A percentile compares a stretch with the other conserved stretches of the same genome.
These are phyloP conservation scores for Dorcus hopei DNA, from an alignment of 2,888 invertebrate species.

Conservation along the genomic window DNA sequence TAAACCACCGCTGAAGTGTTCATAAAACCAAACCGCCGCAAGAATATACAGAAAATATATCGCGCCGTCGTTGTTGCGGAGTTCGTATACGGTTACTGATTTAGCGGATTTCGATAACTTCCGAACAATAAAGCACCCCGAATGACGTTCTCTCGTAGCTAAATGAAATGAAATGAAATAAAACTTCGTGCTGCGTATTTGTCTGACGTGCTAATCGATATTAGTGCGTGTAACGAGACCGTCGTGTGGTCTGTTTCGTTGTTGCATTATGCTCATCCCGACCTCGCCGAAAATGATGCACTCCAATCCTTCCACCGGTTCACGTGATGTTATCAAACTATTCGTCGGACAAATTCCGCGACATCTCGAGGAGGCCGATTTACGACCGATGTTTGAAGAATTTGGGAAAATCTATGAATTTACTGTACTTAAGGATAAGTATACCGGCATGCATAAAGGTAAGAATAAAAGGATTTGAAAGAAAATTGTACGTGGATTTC, in stretches of 20 bases:
- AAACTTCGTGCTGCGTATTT: constrained; percentile 27
- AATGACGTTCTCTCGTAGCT: constrained; percentile 18
- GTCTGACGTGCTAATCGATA: constrained; percentile 24
- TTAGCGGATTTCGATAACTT: constrained; percentile 22
- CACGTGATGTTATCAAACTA: constrained; percentile 67
- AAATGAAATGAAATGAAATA: constrained; percentile 30
- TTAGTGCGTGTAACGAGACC: constrained; percentile 19
- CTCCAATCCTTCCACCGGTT: constrained; percentile 23
- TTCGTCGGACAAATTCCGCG: constrained; percentile 93
- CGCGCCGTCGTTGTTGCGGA: constrained; percentile 8
- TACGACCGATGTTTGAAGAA: constrained; percentile 87
- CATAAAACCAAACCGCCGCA: constrained; percentile 12
- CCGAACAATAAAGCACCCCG: constrained; percentile 23
- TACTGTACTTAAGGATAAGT: constrained; percentile 90
- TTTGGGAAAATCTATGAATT: constrained; percentile 93
- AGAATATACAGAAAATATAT: constrained; percentile 8
- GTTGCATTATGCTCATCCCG: constrained; percentile 47
- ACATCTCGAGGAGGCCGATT: constrained; percentile 81
- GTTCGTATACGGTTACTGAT: constrained; percentile 17
- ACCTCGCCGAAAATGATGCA: constrained; percentile 39
- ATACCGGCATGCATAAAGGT: constrained; percentile 96
- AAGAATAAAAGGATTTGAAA: constrained; percentile 33
- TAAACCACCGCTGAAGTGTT: constrained; percentile 24
- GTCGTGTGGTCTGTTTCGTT: constrained; percentile 12
- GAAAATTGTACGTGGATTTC: too few relatives aligned